Evolutionary conservation across 1,140 invertebrate species (phyloP), one percentile per base, ranked within the genome.

Genomic region (Acromyrmex heyeri): DNA sequence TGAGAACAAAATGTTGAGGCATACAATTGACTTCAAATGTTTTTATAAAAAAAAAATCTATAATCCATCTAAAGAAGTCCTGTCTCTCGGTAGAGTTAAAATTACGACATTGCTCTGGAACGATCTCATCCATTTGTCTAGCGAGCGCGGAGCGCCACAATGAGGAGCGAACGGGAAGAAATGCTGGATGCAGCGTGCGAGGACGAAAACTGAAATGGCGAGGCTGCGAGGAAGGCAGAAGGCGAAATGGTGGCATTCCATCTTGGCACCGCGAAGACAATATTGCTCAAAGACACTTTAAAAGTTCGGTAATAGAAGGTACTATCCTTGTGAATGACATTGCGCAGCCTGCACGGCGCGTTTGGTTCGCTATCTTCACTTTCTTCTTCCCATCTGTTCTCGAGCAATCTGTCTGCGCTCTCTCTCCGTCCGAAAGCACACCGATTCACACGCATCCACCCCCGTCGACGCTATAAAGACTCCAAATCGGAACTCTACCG

Each of bases 101-200:
- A 75, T 69, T 86, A 87, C 83, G 86, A 89, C 79, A 87, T 88
- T 88, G 85, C 88, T 90, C 87, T 90, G 85, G 87, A 93, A 93
- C 91, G 92, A 93, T 93, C 91, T 92, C 91, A 91, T 94, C 91
- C 91, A 93, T 91, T 92, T 90, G 91, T 86, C 79, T 88, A 86
- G 61, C 16, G 34, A 27, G 48, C 48, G 48, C 14, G 38, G 38
- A 44, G 59, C 65, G 48, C 44, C 34, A 53, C 55, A 70, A 53
- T 38, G 64, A 59, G 62, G 53, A 67, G 53, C 61, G 38, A 57
- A 86, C 24, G 72, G 27, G 18, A 21, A 65, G 21, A 85, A 21
- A 38, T 5, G 30, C 2, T 48, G 55, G 59, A 34, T 86, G 85
- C 24, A 53, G 7, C 24, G 57, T 38, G 50, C 65, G 50, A 65